A percentile compares a stretch with the other conserved stretches of the same genome.
Conservation (phyloP, 2,797 vertebrate genomes). For the Bovichtus variegatus region DNA sequence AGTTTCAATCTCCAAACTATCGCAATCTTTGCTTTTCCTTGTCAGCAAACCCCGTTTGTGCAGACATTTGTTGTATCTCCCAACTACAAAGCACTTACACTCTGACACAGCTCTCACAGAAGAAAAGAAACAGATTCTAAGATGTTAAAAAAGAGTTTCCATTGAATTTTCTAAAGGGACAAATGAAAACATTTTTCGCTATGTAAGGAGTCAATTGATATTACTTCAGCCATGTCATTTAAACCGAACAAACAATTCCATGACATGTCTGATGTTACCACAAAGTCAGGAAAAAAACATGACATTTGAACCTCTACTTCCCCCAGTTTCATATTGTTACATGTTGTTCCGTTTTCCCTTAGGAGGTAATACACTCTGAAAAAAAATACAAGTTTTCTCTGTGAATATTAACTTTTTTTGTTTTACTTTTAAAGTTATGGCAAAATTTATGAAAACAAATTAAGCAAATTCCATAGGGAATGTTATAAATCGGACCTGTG, state of each 20-base stretch:
- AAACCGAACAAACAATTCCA: background rate
- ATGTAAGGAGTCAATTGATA: background rate
- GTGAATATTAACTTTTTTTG: constrained; percentile 5
- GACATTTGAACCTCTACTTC: constrained; percentile 28
- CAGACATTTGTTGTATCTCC: constrained; percentile 23
- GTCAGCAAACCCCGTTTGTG: constrained; percentile 22
- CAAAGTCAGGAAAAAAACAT: background rate
- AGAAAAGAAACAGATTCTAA: background rate
- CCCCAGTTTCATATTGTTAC: constrained; percentile 10
- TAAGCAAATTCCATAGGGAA: background rate
- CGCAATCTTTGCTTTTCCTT: constrained; percentile 9
- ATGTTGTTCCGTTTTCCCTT: constrained; percentile 4
- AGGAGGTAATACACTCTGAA: background rate
- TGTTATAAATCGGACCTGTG: background rate
- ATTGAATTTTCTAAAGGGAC: background rate
- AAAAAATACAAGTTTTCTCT: background rate
- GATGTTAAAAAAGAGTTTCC: background rate
- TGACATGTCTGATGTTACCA: constrained; percentile 7
- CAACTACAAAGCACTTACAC: background rate
- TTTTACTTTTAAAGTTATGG: constrained; percentile 5
- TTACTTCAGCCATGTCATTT: background rate
- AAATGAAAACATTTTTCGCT: background rate
- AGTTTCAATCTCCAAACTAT: constrained; percentile 43
- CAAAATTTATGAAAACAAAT: constrained; percentile 28
- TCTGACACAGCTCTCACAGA: constrained; percentile 13